Evolutionary conservation across 2,888 invertebrate species (phyloP).

Genomic region (Clostera curtula): DNA sequence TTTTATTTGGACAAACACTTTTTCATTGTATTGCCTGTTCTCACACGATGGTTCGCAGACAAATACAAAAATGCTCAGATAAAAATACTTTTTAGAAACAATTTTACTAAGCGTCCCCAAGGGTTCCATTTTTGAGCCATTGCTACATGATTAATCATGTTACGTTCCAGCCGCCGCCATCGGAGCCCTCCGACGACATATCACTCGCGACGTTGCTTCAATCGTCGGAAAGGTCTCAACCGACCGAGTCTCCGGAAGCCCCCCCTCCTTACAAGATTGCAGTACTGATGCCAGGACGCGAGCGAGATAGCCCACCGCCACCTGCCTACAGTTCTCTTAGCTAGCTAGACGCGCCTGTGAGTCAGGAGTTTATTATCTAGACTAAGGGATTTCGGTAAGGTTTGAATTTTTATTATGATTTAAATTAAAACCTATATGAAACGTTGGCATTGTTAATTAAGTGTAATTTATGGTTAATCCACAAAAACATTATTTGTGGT

Average conservation of each 20-base stretch:
- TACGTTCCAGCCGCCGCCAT: slow-evolving; percentile 22
- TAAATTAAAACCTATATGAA: no score
- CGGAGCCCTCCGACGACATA: slow-evolving; percentile 53
- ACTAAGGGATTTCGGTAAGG: slow-evolving; percentile 23
- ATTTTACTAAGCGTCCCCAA: not conserved
- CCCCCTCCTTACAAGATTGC: slow-evolving; percentile 91
- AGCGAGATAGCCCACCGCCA: slow-evolving; percentile 70
- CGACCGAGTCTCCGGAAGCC: slow-evolving; percentile 40
- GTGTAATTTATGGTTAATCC: no score
- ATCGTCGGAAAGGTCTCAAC: slow-evolving; percentile 28
- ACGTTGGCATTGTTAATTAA: no score
- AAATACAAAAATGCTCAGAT: no score
- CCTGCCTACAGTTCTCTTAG: slow-evolving; percentile 86
- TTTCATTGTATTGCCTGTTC: no score
- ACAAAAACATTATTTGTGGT: no score
- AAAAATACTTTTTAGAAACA: not conserved
- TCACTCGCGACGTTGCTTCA: slow-evolving; percentile 45
- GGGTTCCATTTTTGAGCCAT: not conserved
- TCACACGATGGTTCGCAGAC: no score
- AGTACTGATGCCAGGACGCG: slow-evolving; percentile 78
- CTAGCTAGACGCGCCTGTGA: slow-evolving; percentile 60
- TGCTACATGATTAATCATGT: not conserved
- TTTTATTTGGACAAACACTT: no score
- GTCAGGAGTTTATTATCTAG: slow-evolving; percentile 59
- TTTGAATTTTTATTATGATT: no score